Base-by-base conservation (phyloP, 1,140 invertebrate genomes). In the Leptonema lineaticorne region DNA sequence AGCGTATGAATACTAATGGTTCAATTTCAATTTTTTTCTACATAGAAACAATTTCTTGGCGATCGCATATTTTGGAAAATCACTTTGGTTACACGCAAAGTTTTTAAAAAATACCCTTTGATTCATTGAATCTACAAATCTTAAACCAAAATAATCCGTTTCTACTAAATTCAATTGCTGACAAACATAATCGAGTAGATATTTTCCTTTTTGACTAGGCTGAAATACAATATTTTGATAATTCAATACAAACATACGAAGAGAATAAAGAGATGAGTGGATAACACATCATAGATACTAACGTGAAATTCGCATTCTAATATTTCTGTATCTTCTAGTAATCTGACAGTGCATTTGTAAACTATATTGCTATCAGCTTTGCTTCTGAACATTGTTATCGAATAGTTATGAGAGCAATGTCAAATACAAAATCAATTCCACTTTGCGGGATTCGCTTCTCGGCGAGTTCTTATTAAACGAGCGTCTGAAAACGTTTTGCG, bases 271-370 rank as follows among this genome's bases (percentile, higher is more conserved):
- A 73, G 62, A 2, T 56, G 26, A 50, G 69, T 63, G 9, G 48
- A 48, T 27, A 14, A n/a, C 50, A 63, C 46, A n/a, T 27, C 9
- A 27, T 8, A 64, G 57, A 30, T 63, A 80, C 82, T 85, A 82
- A 96, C 95, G 88, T 95, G 93, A 86, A 97, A 97, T 86, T 96
- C 94, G 80, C 93, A 93, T 85, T 96, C 91, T 75, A 98, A 85
- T 74, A 96, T 91, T 84, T 97, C 95, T 69, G 92, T 90, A 84
- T 98, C 95, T 82, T 97, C 95, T 74, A 98, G 84, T 71, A 98
- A 87, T 75, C 94, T 87, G 71, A 98, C 90, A 71, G 93, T 96
- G 83, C 94, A 96, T 85, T 95, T 94, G 85, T 93, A 93, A 80
- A 93, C 90, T 84, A 91, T 86, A 78, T 89, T 90, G 74, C 89